Evolutionary conservation across 2,888 invertebrate species (phyloP).

Genomic region (Rhaphigaster nebulosa): DNA sequence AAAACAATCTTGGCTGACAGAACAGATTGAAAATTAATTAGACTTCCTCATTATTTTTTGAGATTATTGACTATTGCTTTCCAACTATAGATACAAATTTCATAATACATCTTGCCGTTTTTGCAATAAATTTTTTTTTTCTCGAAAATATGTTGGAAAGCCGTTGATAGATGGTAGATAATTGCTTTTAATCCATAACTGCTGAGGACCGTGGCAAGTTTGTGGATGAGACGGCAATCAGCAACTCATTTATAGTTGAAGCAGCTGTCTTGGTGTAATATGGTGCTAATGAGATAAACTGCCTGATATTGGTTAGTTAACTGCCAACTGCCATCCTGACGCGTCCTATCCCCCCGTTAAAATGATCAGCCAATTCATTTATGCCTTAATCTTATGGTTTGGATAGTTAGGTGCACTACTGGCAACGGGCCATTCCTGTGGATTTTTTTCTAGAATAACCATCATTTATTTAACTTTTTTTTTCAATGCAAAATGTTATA

Average conservation of each 20-base stretch:
- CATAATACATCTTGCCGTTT: no score
- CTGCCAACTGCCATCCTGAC: not conserved
- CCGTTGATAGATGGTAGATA: not conserved
- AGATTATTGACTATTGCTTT: no score
- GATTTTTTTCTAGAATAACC: not conserved
- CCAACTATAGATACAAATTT: no score
- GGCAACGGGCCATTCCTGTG: no score
- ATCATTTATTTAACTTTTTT: no score
- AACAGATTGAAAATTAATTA: no score
- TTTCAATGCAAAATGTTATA: no score
- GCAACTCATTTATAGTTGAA: slow-evolving; percentile 35
- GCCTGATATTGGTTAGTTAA: slow-evolving; percentile 18
- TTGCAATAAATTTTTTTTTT: not conserved
- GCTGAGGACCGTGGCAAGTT: not conserved
- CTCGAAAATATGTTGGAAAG: not conserved
- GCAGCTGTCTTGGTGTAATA: slow-evolving; percentile 7
- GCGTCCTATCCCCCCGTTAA: not conserved
- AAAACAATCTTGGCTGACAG: no score
- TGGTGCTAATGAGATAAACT: slow-evolving; percentile 7
- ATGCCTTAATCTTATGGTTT: no score
- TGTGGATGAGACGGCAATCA: not conserved
- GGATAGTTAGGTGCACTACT: no score
- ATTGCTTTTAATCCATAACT: slow-evolving; percentile 3
- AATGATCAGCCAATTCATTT: not conserved
- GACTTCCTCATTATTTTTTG: no score